These are phyloP conservation scores for Lycodopsis pacificus DNA, from an alignment of 2,797 vertebrate species.

Conservation along the genomic window DNA sequence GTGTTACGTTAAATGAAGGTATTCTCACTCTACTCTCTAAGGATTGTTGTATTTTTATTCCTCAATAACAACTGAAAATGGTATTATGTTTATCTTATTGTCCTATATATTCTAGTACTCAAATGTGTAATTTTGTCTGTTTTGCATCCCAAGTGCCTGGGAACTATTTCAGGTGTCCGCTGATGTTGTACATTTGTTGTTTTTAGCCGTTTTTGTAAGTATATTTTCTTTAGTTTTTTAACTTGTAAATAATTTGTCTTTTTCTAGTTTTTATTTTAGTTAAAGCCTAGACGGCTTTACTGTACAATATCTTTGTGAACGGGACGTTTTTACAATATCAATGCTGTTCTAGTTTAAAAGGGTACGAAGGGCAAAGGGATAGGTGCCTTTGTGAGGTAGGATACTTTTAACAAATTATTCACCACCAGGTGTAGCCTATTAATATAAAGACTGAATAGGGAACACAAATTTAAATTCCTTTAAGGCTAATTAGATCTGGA, in stretches of 20 bases:
- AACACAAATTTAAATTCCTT: not conserved
- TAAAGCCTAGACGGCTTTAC: conserved; percentile 28
- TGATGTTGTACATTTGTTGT: conserved; percentile 66
- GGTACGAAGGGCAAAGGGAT: conserved; percentile 27
- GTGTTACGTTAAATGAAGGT: conserved; percentile 82
- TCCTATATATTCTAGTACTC: conserved; percentile 79
- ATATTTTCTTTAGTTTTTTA: conserved; percentile 24
- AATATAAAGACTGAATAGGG: not conserved
- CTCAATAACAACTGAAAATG: conserved; percentile 56
- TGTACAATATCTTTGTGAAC: conserved; percentile 57
- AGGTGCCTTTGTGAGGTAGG: conserved; percentile 9
- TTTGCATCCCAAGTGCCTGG: conserved; percentile 81
- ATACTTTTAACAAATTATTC: conserved; percentile 18
- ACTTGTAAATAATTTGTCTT: conserved; percentile 60
- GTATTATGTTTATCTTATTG: conserved; percentile 58
- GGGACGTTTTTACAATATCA: conserved; percentile 43
- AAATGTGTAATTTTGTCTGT: conserved; percentile 61
- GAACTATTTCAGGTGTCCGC: conserved; percentile 69
- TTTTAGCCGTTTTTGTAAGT: conserved; percentile 49
- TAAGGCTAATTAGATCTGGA: not conserved
- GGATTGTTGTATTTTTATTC: conserved; percentile 59
- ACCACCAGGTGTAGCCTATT: conserved; percentile 5
- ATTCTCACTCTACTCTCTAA: conserved; percentile 58
- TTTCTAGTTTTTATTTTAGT: conserved; percentile 55
- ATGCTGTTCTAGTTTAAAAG: conserved; percentile 33